Evolutionary conservation across 2,888 invertebrate species (phyloP), one percentile per base, ranked within the genome.

Genomic region (Mesorhabditis sp.): DNA sequence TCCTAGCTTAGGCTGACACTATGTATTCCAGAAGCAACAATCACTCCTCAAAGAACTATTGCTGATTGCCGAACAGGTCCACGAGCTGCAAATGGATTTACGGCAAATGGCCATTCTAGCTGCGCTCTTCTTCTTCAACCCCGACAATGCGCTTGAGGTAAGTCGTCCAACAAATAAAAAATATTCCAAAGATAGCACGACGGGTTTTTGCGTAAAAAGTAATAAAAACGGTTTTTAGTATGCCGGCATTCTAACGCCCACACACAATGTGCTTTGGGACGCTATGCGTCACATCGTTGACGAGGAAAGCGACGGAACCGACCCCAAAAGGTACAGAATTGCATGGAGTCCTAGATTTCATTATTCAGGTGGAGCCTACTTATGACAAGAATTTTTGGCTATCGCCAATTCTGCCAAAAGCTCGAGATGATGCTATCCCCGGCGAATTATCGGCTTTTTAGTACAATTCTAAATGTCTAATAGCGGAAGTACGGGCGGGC

Each of bases 91-190:
- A 44, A 44, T 76, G 67, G 71, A 71, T 67, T 66, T 75, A 28
- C 68, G 68, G 15, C 65, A 71, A 62, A 41, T 74, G 15, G 75
- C 76, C 5, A 43, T 76, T 5, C 62, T 76, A 13, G 62, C 72
- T 13, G 73, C 76, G 4, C 44, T 76, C 7, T 67, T 76, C 67
- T 28, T 76, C 45, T 71, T 76, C 65, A 69, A 70, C 4, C 71
- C 73, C 0, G 72, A 72, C 41, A 68, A 71, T 50, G 10, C 7
- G 10, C 58, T n/a, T n/a, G 58, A 50, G 58, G 58, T 50, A 50
- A 13, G 28, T 28, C 28, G 28, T 28, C 28, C 28, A 28, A 28
- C 28, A 28, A 28, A 28, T 28, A 28, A 28, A 28, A 28, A 28
- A 28, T 28, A 28, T 28, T 28, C 28, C 28, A 28, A 28, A 28